These are phyloP conservation scores for Furnarius figulus DNA, from an alignment of 2,113 vertebrate genomes.

Conservation along the genomic window DNA sequence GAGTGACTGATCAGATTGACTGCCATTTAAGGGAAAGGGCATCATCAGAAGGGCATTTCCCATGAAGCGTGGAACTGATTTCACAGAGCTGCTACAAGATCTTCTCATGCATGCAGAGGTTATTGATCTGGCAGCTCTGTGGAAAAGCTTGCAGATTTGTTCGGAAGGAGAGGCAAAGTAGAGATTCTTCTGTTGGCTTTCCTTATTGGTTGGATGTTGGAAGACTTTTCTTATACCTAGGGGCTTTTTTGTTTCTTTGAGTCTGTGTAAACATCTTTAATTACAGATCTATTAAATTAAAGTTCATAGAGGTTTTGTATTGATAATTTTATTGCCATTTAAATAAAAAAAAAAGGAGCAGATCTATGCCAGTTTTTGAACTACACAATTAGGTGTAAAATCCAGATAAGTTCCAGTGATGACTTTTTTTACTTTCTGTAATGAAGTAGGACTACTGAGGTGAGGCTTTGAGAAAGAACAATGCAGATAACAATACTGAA, in stretches of 20 bases:
- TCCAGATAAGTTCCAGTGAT: neutral
- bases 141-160: neutral
- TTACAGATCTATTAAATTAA: neutral
- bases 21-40: neutral
- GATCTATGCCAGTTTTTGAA: neutral
- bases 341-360: neutral
- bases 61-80: neutral
- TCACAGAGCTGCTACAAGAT: neutral
- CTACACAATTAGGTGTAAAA: neutral
- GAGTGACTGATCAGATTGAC: neutral
- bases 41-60: neutral
- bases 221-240: neutral
- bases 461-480: neutral
- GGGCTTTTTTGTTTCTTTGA: neutral
- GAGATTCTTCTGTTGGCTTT: neutral
- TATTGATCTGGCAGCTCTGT: neutral
- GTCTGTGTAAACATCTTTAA: neutral
- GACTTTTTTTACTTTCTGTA: neutral
- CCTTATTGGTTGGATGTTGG: neutral
- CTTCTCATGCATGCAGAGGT: neutral
- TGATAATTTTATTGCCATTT: conserved; percentile 1
- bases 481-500: neutral
- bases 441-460: neutral
- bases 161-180: neutral
- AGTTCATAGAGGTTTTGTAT: neutral